Conservation (phyloP, 2,113 vertebrate species). For the Serinus canaria region DNA sequence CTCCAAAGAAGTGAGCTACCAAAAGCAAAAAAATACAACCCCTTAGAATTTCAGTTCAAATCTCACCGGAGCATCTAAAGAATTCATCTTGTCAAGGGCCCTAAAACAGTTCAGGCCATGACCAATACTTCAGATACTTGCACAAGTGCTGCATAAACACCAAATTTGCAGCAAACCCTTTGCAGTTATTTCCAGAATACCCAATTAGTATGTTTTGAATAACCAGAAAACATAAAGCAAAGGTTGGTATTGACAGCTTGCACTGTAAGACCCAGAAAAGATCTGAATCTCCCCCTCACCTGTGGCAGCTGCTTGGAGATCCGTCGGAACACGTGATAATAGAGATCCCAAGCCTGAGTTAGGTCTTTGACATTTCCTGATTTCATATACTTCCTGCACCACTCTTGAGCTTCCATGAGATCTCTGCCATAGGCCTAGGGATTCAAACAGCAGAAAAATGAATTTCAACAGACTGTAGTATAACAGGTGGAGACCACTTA, state of each 20-base stretch:
- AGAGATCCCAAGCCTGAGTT: slow-evolving; percentile 98
- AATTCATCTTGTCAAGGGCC: not conserved
- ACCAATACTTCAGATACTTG: not conserved
- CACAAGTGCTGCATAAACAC: not conserved
- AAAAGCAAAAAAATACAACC: not conserved
- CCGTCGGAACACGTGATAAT: slow-evolving; percentile 95
- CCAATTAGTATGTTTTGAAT: not conserved
- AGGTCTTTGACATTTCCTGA: slow-evolving; percentile 98
- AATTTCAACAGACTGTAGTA: not conserved
- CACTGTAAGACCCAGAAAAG: not conserved
- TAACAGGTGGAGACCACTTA: not conserved
- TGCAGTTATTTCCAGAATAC: not conserved
- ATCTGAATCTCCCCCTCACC: slow-evolving; percentile 67
- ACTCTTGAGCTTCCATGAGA: slow-evolving; percentile 98
- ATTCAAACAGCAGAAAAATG: not conserved
- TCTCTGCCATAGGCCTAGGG: slow-evolving; percentile 95
- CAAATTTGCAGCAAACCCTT: not conserved
- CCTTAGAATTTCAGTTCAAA: not conserved
- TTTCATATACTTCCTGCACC: slow-evolving; percentile 99
- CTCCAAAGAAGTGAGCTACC: slow-evolving; percentile 93
- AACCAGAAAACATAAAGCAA: not conserved
- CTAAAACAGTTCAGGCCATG: not conserved
- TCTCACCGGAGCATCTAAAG: not conserved
- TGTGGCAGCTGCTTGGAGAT: slow-evolving; percentile 98
- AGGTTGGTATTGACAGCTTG: not conserved